Evolutionary conservation across 2,113 vertebrate species (phyloP), one percentile per base, ranked within the genome.

Genomic region (Cichladusa arquata): DNA sequence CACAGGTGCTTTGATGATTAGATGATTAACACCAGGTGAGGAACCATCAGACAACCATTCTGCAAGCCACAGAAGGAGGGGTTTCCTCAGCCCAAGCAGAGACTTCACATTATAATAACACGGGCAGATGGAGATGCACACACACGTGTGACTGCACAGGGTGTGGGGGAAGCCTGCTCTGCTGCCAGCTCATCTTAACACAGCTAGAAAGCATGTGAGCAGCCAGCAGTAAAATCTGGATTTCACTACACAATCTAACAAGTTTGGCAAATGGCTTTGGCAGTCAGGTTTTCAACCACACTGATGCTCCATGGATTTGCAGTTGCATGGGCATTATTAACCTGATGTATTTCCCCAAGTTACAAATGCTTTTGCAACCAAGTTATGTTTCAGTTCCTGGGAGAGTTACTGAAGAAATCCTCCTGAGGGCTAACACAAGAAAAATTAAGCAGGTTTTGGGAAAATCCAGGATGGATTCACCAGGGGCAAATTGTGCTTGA

Each of bases 101-200:
- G 42, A 28, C 17, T 8, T 80, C 57, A 17, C 23, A 9, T 1
- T 36, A 36, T 33, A 38, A 23, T 6, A 17, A 28, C 17, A 17
- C 0, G 1, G 20, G 40, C n/a, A 90, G 64, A 47, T 5, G 69
- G 60, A 31, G 33, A 71, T 19, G n/a, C 18, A n/a, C 0, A 0
- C 42, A 67, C 72, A 38, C 18, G 6, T 50, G 40, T 80, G 45
- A 70, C 40, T 61, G 33, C 73, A 33, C 12, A 29, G 42, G 14
- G 22, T 11, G 22, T 0, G 14, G 12, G 26, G 23, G 36, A 80
- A 80, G 44, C 29, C 57, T 72, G 48, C 26, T 74, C 29, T 58
- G 42, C 48, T 16, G 2, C 25, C 79, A 74, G 0, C 42, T 81
- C 65, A 34, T 22, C 33, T 77, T 34, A 78, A n/a, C 16, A 26